phyloP scores from a whole-genome alignment of 2,888 invertebrate genomes.

The Machimus rusticus region DNA sequence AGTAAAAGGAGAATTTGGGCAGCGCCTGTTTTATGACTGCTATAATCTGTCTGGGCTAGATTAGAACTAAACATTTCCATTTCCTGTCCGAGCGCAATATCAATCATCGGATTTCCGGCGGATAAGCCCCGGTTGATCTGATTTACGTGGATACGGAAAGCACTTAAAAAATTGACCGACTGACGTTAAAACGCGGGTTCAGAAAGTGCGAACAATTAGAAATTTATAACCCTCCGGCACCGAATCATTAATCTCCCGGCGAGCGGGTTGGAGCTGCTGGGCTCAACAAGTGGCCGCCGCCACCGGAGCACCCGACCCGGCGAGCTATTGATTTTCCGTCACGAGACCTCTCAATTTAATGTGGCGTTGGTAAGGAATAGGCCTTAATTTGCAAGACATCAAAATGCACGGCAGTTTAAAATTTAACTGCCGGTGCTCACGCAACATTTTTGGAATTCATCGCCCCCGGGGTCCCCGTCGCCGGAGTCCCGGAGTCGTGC shows the following conservation, averaged over 20 bases:
- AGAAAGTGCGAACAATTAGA: not conserved
- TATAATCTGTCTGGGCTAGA: not conserved
- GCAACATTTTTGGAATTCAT: not conserved
- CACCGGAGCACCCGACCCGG: not conserved
- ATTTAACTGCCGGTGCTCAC: slow-evolving; percentile 3
- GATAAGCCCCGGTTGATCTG: not conserved
- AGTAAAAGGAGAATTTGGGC: not conserved
- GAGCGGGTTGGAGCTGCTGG: not conserved
- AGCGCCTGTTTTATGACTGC: not conserved
- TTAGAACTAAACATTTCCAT: not conserved
- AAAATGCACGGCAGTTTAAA: slow-evolving; percentile 1
- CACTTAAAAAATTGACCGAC: not conserved
- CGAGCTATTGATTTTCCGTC: not conserved
- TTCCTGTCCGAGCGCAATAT: not conserved
- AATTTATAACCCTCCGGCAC: not conserved
- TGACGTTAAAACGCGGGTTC: not conserved
- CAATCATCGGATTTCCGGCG: not conserved
- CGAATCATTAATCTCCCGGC: not conserved
- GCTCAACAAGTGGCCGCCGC: not conserved
- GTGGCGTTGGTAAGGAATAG: not conserved
- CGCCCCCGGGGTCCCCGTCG: not conserved
- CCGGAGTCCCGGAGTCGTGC: not conserved
- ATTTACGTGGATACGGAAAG: not conserved
- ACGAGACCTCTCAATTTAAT: not conserved
- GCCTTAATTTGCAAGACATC: slow-evolving; percentile 5